Evolutionary conservation across 2,113 vertebrate genomes (phyloP).

Genomic region (Setophaga coronata): DNA sequence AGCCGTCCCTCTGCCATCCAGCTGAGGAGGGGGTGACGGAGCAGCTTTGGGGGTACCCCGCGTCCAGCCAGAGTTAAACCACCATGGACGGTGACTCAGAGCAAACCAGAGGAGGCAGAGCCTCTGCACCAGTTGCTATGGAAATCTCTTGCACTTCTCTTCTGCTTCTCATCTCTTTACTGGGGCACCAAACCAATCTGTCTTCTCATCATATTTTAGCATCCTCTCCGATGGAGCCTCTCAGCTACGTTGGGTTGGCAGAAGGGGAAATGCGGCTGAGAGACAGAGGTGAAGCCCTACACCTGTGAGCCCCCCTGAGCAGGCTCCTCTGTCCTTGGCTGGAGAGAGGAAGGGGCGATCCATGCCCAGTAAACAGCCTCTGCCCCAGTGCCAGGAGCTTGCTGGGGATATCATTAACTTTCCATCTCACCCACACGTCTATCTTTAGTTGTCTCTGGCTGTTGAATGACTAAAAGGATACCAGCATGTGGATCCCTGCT

Average conservation of each 20-base stretch:
- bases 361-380: neutral
- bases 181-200: neutral
- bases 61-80: neutral
- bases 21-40: neutral
- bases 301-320: neutral
- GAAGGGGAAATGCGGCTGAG: neutral
- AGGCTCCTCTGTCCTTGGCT: accelerated
- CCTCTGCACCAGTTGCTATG: slow-evolving; percentile 32
- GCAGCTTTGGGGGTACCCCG: neutral
- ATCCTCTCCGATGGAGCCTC: neutral
- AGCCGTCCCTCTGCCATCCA: accelerated
- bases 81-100: neutral
- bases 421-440: neutral
- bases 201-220: neutral
- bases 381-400: neutral
- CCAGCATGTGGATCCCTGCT: neutral
- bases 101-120: neutral
- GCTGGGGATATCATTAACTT: neutral
- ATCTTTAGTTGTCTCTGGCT: neutral
- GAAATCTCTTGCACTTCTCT: slow-evolving; percentile 11
- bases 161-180: neutral
- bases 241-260: neutral
- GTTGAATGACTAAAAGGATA: neutral
- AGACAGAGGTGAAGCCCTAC: neutral
- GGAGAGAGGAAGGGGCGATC: neutral